These are phyloP conservation scores for Diceros bicornis DNA, from an alignment of 2,797 vertebrate genomes.

Conservation along the genomic window DNA sequence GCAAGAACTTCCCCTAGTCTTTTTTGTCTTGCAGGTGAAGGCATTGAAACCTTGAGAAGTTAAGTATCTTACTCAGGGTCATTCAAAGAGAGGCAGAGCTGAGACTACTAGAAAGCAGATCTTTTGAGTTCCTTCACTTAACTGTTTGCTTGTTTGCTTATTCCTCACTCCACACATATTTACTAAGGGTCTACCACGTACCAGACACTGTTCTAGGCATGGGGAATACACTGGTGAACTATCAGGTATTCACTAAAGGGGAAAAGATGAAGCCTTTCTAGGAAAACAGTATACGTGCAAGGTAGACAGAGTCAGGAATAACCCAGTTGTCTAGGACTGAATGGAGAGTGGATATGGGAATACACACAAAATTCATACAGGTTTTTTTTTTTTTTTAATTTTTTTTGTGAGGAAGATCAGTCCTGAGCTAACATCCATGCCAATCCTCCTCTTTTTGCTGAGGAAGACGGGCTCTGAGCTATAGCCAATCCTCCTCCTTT, in stretches of 20 bases:
- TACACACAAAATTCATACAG: background rate
- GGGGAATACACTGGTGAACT: background rate
- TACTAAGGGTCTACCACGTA: background rate
- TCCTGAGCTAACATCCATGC: too few species aligned
- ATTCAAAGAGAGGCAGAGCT: background rate
- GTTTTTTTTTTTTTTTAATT: background rate
- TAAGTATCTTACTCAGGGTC: background rate
- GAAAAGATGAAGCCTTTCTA: conserved; percentile 47
- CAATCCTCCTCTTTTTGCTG: too few species aligned
- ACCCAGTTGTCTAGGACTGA: background rate
- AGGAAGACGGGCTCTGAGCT: too few species aligned
- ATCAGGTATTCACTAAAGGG: background rate
- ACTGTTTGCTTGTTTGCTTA: background rate
- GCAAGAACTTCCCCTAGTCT: background rate
- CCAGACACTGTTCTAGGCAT: background rate
- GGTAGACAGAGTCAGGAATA: background rate
- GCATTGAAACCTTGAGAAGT: background rate
- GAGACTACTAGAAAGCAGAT: background rate
- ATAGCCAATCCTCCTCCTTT: too few species aligned
- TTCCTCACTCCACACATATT: background rate
- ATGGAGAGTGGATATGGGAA: background rate
- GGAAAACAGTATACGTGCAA: background rate
- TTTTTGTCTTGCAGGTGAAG: background rate
- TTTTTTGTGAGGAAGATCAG: too few species aligned
- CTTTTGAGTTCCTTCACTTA: background rate